phyloP scores from a whole-genome alignment of 2,888 invertebrate genomes.

The Ectemnius continuus region DNA sequence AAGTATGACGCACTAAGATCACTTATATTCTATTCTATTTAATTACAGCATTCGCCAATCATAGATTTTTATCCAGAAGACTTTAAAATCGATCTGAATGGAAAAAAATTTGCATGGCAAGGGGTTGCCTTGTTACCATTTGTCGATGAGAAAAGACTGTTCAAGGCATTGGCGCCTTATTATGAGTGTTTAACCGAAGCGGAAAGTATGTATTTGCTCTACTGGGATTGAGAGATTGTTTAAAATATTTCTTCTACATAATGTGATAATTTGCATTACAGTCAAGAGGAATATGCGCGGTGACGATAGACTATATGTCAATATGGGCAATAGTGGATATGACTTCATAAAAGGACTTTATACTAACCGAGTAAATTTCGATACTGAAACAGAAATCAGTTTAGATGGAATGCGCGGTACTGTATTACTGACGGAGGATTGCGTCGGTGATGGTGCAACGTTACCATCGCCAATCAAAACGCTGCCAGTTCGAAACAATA shows the following conservation, averaged over 20 bases:
- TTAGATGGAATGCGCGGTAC: conserved; percentile 92
- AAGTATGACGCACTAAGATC: not conserved
- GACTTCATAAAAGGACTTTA: conserved; percentile 86
- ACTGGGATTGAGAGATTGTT: not conserved
- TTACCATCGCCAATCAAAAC: conserved; percentile 86
- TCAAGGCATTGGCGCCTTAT: conserved; percentile 89
- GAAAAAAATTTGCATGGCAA: conserved; percentile 99
- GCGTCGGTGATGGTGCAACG: conserved; percentile 83
- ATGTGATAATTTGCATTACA: conserved; percentile 66
- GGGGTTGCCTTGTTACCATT: conserved; percentile 99
- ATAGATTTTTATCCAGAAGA: conserved; percentile 99
- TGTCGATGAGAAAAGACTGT: conserved; percentile 94
- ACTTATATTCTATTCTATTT: not conserved
- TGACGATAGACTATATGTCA: conserved; percentile 93
- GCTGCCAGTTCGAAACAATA: conserved; percentile 80
- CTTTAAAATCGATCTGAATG: conserved; percentile 98
- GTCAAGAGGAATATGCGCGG: conserved; percentile 91
- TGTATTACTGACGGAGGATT: conserved; percentile 86
- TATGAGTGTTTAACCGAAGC: conserved; percentile 89
- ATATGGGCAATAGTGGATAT: conserved; percentile 85
- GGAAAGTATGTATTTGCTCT: conserved; percentile 83
- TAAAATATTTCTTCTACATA: not conserved
- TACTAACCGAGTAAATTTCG: conserved; percentile 79
- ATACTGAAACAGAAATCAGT: conserved; percentile 81
- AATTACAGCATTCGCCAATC: conserved; percentile 87